A percentile compares a stretch with the other conserved stretches of the same genome.
These are phyloP conservation scores for Bombus pascuorum DNA, from an alignment of 1,140 invertebrate species.

Conservation along the genomic window DNA sequence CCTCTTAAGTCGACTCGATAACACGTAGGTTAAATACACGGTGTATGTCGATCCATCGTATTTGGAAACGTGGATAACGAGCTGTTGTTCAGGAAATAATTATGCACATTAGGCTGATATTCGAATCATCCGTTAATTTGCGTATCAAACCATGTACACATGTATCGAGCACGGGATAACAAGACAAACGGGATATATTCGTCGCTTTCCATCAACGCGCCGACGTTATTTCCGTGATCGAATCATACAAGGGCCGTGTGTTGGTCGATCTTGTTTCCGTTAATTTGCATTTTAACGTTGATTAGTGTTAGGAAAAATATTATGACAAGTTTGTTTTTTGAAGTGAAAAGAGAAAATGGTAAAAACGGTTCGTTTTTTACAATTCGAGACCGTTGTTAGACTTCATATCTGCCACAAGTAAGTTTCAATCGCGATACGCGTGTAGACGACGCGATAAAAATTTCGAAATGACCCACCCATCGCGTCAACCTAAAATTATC, in stretches of 20 bases:
- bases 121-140: slow-evolving; percentile 38
- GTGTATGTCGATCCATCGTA: background rate
- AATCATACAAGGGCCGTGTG: background rate
- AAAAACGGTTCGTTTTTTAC: background rate
- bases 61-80: slow-evolving; percentile 32
- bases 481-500: background rate
- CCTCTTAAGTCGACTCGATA: background rate
- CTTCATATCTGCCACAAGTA: background rate
- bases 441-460: background rate
- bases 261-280: background rate
- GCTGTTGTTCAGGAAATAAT: slow-evolving; percentile 37
- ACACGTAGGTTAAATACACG: no score
- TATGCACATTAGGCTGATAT: slow-evolving; percentile 41
- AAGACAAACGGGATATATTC: slow-evolving; percentile 35
- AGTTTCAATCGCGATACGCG: background rate
- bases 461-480: background rate
- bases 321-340: background rate
- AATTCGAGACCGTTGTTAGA: background rate
- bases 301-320: background rate
- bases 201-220: slow-evolving; percentile 12
- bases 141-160: background rate
- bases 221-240: slow-evolving; percentile 1
- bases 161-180: slow-evolving; percentile 11
- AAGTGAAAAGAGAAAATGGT: background rate
- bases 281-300: background rate